Evolutionary conservation across 2,797 vertebrate genomes (phyloP), one percentile per base, ranked within the genome.

Genomic region (Epinephelus awoara): DNA sequence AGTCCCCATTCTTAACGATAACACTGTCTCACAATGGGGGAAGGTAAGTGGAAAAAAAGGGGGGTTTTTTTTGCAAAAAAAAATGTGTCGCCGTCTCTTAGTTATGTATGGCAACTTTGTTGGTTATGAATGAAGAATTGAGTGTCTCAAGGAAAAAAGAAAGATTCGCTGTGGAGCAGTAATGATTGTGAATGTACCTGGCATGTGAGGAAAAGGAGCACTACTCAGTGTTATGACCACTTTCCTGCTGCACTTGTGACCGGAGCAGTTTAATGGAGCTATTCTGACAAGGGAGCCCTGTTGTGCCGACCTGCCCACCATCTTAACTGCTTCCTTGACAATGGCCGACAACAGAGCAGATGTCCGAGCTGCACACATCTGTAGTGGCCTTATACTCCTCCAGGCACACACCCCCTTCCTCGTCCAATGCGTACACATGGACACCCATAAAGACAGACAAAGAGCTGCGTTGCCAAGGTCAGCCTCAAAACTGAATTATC

Each of bases 321-420:
- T 94, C 92, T 95, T 94, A 93, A 94, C 91, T 55, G 88, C 88
- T 90, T 93, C 86, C 85, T 83, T 90, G 87, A 94, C 93, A 94
- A 93, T 92, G 89, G 88, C 88, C 79, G 69, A 85, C 85, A 88
- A 92, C 75, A 54, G 87, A 91, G 92, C 93, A 93, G 93, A 91
- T 93, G 93, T 92, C 91, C 88, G 59, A 59, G 72, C 87, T 88
- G 87, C 82, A 61, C 91, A 93, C 94, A 94, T 93, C 94, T 94
- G 93, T 90, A 93, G 80, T 12, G 75, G 75, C 83, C 85, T 90
- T 89, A 79, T 84, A 83, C 51, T 91, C 80, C 89, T 84, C 23
- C 62, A 83, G 74, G 19, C 86, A 18, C 61, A 40, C 67, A 44
- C 72, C 40, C 58, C 46, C 2, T 29, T 61, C 46, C 27, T 58